Conservation (phyloP, 1,140 invertebrate species). For the Drosophila teissieri region DNA sequence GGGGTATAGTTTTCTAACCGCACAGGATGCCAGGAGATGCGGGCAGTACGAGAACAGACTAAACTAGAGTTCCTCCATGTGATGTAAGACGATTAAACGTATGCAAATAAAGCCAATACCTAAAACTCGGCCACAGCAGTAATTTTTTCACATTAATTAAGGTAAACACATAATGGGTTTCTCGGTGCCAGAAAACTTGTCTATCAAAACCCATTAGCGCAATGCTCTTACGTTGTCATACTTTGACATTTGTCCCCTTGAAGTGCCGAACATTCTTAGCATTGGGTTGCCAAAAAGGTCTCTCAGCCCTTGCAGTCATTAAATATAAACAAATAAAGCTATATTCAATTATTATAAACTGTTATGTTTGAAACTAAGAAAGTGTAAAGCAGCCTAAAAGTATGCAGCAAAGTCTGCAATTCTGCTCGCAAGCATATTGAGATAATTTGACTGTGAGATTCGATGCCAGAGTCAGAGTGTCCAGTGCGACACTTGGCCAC, state of each 20-base stretch:
- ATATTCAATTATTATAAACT: too few species aligned
- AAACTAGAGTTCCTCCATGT: conserved; percentile 56
- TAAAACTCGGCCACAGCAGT: not conserved
- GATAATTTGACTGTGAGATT: not conserved
- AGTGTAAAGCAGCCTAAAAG: conserved; percentile 10
- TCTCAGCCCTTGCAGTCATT: conserved; percentile 44
- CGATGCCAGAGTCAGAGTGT: conserved; percentile 1
- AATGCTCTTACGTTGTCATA: conserved; percentile 8
- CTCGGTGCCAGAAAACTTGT: conserved; percentile 6
- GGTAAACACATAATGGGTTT: not conserved
- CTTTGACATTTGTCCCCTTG: conserved; percentile 24
- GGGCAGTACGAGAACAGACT: conserved; percentile 14
- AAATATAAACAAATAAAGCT: too few species aligned
- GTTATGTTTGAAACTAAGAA: too few species aligned
- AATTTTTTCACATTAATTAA: not conserved
- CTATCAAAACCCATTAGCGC: conserved; percentile 1
- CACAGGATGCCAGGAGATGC: not conserved
- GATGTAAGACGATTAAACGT: conserved; percentile 48
- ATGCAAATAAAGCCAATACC: conserved; percentile 23
- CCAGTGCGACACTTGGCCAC: not conserved
- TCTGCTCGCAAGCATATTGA: not conserved
- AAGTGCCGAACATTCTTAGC: not conserved
- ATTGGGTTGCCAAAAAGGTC: conserved; percentile 35
- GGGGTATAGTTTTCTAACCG: not conserved
- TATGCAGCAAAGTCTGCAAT: conserved; percentile 1